Conservation (phyloP, 2,797 vertebrate species). For the Rhyacichthys aspro region DNA sequence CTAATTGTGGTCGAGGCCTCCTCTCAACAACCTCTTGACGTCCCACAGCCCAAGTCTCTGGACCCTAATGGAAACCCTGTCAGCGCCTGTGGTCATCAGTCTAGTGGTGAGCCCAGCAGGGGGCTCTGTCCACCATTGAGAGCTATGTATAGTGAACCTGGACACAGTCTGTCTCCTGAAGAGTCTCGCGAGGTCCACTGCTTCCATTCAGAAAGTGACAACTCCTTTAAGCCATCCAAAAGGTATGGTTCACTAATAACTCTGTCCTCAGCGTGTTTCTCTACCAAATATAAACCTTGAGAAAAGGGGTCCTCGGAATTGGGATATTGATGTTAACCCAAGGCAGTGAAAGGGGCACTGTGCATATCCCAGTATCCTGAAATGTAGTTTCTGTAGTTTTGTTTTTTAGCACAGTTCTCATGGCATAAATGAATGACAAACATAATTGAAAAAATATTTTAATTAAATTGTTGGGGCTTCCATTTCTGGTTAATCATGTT, state of each 20-base stretch:
- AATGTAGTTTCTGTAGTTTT: no score
- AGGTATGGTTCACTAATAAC: conserved; percentile 58
- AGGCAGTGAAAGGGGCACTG: no score
- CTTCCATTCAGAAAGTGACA: conserved; percentile 42
- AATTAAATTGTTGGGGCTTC: no score
- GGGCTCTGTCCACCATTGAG: conserved; percentile 40
- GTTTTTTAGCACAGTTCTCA: no score
- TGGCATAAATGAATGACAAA: no score
- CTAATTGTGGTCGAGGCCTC: conserved; percentile 42
- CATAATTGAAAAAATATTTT: no score
- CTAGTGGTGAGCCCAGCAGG: conserved; percentile 51
- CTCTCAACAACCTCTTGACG: conserved; percentile 25
- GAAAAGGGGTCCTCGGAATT: neutral
- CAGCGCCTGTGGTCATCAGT: conserved; percentile 23
- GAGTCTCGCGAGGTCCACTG: conserved; percentile 38
- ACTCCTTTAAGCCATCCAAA: conserved; percentile 36
- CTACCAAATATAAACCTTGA: no score
- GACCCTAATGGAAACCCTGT: conserved; percentile 69
- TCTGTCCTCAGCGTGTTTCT: no score
- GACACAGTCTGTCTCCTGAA: conserved; percentile 11
- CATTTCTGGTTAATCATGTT: no score
- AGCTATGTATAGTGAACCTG: conserved; percentile 56
- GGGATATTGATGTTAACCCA: no score
- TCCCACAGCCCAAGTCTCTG: neutral
- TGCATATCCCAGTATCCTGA: no score